Percentiles rank a stretch among this genome's conserved stretches.
Evolutionary conservation across 2,888 invertebrate genomes (phyloP).

Genomic region (Nycteola revayana): DNA sequence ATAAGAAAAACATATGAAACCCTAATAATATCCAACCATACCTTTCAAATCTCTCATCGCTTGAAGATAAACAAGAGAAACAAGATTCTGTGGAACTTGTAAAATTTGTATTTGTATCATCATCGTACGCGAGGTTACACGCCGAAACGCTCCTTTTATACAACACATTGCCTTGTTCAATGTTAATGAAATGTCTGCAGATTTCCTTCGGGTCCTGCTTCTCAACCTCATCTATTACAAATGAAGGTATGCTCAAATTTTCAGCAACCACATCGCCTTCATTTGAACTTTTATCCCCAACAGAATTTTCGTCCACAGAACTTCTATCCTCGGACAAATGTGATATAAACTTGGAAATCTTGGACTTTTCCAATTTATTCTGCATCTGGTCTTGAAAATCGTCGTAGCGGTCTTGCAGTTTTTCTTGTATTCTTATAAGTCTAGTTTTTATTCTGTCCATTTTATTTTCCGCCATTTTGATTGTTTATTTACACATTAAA

Average conservation of each 20-base stretch:
- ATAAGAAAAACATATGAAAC: too few relatives aligned
- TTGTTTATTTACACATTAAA: slow-evolving; percentile 5
- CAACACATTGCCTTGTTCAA: slow-evolving; percentile 55
- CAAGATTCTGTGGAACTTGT: slow-evolving; percentile 62
- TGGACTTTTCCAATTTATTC: slow-evolving; percentile 56
- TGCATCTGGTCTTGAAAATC: slow-evolving; percentile 71
- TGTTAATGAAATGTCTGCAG: slow-evolving; percentile 55
- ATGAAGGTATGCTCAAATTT: slow-evolving; percentile 50
- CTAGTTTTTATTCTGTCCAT: slow-evolving; percentile 61
- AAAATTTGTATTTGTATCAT: slow-evolving; percentile 38
- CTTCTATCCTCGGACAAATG: slow-evolving; percentile 63
- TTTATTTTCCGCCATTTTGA: slow-evolving; percentile 58
- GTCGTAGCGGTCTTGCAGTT: slow-evolving; percentile 68
- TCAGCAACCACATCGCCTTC: slow-evolving; percentile 36
- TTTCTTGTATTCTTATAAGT: slow-evolving; percentile 62
- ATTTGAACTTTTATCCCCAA: slow-evolving; percentile 34
- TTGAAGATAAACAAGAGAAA: slow-evolving; percentile 55
- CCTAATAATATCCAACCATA: too few relatives aligned
- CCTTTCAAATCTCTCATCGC: slow-evolving; percentile 55
- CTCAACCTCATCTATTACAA: slow-evolving; percentile 53
- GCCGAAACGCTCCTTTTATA: slow-evolving; percentile 56
- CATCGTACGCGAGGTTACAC: slow-evolving; percentile 52
- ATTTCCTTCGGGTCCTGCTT: slow-evolving; percentile 42
- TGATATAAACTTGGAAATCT: slow-evolving; percentile 56
- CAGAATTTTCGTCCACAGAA: slow-evolving; percentile 47